Base-by-base conservation (phyloP, 2,888 invertebrate genomes). In the Amblyjoppa proteus region DNA sequence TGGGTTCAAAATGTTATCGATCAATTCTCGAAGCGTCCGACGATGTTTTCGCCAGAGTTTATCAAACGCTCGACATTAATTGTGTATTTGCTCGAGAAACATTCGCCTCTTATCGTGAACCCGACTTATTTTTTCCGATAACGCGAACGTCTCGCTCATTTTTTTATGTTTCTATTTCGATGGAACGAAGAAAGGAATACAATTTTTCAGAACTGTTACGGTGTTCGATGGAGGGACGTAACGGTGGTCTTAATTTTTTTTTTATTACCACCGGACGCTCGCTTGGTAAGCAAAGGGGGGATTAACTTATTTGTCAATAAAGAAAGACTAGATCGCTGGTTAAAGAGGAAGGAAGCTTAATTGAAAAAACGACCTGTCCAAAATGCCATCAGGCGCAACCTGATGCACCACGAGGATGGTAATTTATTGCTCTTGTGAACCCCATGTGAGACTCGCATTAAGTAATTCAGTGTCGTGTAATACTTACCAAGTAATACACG, bases 401-500 rank as follows among this genome's bases (percentile, higher is more conserved):
- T 20, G 88, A 89, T 87, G 89, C 89, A 89, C 87, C 84, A 34
- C 86, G 80, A 87, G 85, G 87, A 87, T 87, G 86, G 87, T 89
- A 89, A 92, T 91, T 89, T 88, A 89, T 89, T 86, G 85, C 85
- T 87, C 87, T 79, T 84, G 84, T 83, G 64, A 34, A 64, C 64
- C 64, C 84, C 88, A 83, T 88, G 89, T 90, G 88, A 89, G 89
- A 90, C 90, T 88, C 88, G 84, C 90, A 92, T 92, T 91, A 92
- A 91, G 90, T 91, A 90, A 92, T 92, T 92, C 89, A 92, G 69
- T 88, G 86, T 87, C 80, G 83, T 89, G 89, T 89, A 89, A 91
- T 90, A 88, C 83, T 85, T 81, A 77, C 68, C 45, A 66, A 83
- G 80, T 66, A 75, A 79, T 82, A 85, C 75, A 58, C 38, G 49